phyloP scores from a whole-genome alignment of 64 coral and sea anemone genomes.

The Trachythela sp. region DNA sequence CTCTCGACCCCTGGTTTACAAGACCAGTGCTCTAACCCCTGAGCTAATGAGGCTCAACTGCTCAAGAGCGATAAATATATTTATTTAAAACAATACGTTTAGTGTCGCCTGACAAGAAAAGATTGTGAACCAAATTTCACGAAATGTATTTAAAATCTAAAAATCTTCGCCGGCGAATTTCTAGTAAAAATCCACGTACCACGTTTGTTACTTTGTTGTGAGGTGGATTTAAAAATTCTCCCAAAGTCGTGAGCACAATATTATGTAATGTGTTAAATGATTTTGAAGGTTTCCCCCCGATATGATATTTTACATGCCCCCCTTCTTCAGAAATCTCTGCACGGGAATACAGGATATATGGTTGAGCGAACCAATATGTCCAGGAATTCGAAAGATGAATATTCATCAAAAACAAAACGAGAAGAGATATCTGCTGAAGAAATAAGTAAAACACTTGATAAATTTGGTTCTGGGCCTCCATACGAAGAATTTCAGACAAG shows the following conservation, averaged over 20 bases:
- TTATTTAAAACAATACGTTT: not conserved
- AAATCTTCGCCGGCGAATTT: too few relatives aligned
- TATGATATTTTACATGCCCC: not conserved
- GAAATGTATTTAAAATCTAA: too few relatives aligned
- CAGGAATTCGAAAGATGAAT: not conserved
- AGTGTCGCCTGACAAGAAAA: too few relatives aligned
- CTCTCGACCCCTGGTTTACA: constrained; percentile 33
- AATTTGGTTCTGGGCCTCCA: not conserved
- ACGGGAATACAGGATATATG: not conserved
- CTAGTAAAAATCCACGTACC: too few relatives aligned
- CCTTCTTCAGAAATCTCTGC: not conserved
- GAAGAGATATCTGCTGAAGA: not conserved
- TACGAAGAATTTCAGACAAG: constrained; percentile 1
- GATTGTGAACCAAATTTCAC: too few relatives aligned
- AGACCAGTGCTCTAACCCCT: constrained; percentile 33
- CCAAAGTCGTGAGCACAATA: too few relatives aligned
- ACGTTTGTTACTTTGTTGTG: too few relatives aligned
- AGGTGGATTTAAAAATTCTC: too few relatives aligned
- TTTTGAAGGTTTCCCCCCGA: not conserved
- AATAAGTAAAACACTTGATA: not conserved
- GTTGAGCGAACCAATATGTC: not conserved
- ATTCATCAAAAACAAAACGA: not conserved
- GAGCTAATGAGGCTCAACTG: constrained; percentile 17
- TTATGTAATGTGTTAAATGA: too few relatives aligned
- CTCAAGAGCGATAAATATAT: not conserved